Evolutionary conservation across 2,888 invertebrate genomes (phyloP), one percentile per base, ranked within the genome.

Genomic region (Patella caerulea): DNA sequence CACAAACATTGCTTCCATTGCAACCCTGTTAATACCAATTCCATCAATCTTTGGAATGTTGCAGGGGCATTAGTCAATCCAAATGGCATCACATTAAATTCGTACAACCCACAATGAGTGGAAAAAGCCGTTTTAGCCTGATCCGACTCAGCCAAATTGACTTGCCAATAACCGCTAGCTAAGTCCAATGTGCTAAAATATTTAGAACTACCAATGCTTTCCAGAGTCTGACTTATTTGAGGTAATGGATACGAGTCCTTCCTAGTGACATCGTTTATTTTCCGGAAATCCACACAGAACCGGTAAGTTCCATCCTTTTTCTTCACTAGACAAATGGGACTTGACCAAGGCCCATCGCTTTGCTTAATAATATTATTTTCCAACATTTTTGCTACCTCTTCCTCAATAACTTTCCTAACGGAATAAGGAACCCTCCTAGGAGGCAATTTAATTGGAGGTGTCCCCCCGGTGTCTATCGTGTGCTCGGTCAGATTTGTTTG

Each of bases 1-100:
- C 59, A 59, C n/a, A 59, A 59, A 59, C 59, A 59, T 59, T 59
- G 59, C 59, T 59, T 59, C 59, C 59, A 59, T n/a, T 59, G 59
- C 15, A 59, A 15, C 15, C 59, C 59, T 59, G 3, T 59, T 12
- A 59, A 59, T 4, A 59, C 59, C 2, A 59, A n/a, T 59, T 59
- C 59, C 59, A 59, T 59, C 59, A 59, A 59, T 59, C 59, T 59
- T 59, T 59, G 59, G 12, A 59, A 59, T n/a, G 59, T 59, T n/a
- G 59, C 59, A n/a, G 59, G 59, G 17, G 59, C 59, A 59, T 59
- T 59, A n/a, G 12, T 59, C 15, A 59, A n/a, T n/a, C 59, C 59
- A 59, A 59, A 59, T 59, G 59, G 59, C 59, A 59, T 59, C 15
- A 59, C 59, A n/a, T 59, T 59, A 59, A 59, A 11, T n/a, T 59